These are phyloP conservation scores for Phrynocephalus guinanensis DNA, from an alignment of 2,797 vertebrate genomes.

Conservation along the genomic window DNA sequence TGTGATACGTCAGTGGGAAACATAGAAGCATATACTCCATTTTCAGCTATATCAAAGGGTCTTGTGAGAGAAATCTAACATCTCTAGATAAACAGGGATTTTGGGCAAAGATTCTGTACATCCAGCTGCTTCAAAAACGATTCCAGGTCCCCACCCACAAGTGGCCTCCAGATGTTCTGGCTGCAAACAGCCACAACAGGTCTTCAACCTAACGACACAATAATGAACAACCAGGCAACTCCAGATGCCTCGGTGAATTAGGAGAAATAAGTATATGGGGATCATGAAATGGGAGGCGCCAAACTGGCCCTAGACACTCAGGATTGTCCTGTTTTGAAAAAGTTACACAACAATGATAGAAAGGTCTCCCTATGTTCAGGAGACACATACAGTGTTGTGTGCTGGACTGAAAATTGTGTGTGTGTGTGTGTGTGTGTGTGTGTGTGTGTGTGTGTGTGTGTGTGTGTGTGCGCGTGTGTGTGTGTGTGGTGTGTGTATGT, in stretches of 20 bases:
- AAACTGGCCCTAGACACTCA: slow-evolving; percentile 56
- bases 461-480: no score
- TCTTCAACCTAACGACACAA: slow-evolving; percentile 40
- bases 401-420: background rate
- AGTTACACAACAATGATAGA: slow-evolving; percentile 28
- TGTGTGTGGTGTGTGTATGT: no score
- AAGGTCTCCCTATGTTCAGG: slow-evolving; percentile 28
- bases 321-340: slow-evolving; percentile 17
- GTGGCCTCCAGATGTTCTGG: slow-evolving; percentile 76
- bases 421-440: no score
- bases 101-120: slow-evolving; percentile 46
- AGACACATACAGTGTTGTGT: slow-evolving; percentile 28
- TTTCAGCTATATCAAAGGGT: slow-evolving; percentile 10
- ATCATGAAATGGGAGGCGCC: slow-evolving; percentile 45
- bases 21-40: background rate
- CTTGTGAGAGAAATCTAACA: slow-evolving; percentile 51
- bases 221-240: slow-evolving; percentile 64
- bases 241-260: slow-evolving; percentile 58
- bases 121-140: slow-evolving; percentile 58
- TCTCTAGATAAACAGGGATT: slow-evolving; percentile 52
- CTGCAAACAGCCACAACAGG: slow-evolving; percentile 53
- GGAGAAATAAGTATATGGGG: slow-evolving; percentile 57
- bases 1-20: slow-evolving; percentile 27
- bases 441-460: no score
- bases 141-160: slow-evolving; percentile 59